These are phyloP conservation scores for Scylla paramamosain DNA, from an alignment of 1,140 invertebrate species.

Conservation along the genomic window DNA sequence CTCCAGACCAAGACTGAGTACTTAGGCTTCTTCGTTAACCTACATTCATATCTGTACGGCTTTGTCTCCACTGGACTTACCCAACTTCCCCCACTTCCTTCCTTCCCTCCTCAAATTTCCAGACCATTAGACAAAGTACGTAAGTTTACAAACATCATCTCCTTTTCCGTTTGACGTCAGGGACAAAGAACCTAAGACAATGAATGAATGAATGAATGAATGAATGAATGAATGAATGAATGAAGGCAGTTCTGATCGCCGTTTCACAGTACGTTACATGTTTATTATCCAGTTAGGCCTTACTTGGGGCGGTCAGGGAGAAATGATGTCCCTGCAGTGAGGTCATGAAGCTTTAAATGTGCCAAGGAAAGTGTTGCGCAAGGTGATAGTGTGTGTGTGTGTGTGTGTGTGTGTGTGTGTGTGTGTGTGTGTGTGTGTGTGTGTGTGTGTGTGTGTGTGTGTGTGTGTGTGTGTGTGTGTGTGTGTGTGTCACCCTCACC, in stretches of 20 bases:
- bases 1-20: too few relatives aligned
- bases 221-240: too few relatives aligned
- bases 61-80: too few relatives aligned
- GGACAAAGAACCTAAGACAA: not conserved
- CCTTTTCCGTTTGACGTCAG: too few relatives aligned
- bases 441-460: constrained; percentile 25
- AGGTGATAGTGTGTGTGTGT: not conserved
- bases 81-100: not conserved
- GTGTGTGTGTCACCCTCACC: not conserved
- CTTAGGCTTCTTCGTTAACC: too few relatives aligned
- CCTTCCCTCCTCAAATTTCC: not conserved
- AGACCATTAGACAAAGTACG: not conserved
- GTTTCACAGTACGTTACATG: too few relatives aligned
- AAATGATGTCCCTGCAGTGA: not conserved
- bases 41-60: too few relatives aligned
- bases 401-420: too few relatives aligned
- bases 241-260: too few relatives aligned
- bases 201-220: not conserved
- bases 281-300: too few relatives aligned
- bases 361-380: not conserved
- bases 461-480: not conserved
- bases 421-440: constrained; percentile 29
- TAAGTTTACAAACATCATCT: not conserved
- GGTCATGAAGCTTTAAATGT: not conserved
- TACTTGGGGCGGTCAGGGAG: not conserved